Conservation (phyloP, 2,888 invertebrate species). For the Pomacea canaliculata region DNA sequence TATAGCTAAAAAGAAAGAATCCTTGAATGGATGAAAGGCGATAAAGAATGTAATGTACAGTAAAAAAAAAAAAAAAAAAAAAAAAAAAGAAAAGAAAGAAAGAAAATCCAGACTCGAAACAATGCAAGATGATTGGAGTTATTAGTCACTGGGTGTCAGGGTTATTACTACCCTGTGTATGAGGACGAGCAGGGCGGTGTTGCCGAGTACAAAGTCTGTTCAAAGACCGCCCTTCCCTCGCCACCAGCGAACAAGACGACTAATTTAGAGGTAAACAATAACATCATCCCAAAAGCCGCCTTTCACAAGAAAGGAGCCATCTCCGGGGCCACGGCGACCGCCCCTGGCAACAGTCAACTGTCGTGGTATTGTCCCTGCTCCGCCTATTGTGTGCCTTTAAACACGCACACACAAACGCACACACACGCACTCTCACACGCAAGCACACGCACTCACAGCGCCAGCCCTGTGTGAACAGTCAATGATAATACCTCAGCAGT, state of each 20-base stretch:
- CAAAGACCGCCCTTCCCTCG: too few relatives aligned
- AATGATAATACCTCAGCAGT: too few relatives aligned
- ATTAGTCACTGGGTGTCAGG: too few relatives aligned
- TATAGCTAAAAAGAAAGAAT: background rate
- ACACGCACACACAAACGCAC: background rate
- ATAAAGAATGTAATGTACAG: background rate
- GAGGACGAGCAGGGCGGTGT: too few relatives aligned
- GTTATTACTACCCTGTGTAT: too few relatives aligned
- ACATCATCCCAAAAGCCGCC: too few relatives aligned
- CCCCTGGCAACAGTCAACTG: constrained; percentile 27
- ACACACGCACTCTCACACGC: background rate
- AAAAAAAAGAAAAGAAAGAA: background rate
- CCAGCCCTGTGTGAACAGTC: background rate
- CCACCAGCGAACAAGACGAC: too few relatives aligned
- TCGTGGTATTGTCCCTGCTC: constrained; percentile 22
- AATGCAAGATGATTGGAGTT: too few relatives aligned
- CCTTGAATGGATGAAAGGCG: background rate
- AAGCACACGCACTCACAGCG: background rate
- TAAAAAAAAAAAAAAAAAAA: background rate
- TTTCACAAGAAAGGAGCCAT: background rate
- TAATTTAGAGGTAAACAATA: too few relatives aligned
- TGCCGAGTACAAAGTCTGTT: too few relatives aligned
- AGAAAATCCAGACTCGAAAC: too few relatives aligned
- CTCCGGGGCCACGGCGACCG: constrained; percentile 1
- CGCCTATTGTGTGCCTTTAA: constrained; percentile 13